phyloP scores from a whole-genome alignment of 2,113 vertebrate genomes.

The Casuarius casuarius region DNA sequence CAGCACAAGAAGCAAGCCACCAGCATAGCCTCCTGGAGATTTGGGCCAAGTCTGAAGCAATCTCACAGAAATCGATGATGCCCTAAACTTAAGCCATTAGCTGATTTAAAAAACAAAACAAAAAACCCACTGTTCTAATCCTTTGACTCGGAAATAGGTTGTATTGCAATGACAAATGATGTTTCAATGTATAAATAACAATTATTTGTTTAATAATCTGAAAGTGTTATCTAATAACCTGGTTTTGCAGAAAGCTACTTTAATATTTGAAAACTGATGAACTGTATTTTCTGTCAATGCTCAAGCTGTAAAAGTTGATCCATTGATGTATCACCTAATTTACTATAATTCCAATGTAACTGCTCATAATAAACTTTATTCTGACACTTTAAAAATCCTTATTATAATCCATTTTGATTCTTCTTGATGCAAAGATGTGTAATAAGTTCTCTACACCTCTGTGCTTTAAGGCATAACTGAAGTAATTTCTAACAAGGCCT shows the following conservation, averaged over 20 bases:
- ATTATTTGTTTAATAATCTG: not conserved
- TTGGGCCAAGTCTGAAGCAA: not conserved
- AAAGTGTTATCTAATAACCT: not conserved
- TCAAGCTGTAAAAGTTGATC: not conserved
- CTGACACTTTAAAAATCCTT: not conserved
- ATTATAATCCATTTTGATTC: not conserved
- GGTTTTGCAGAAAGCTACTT: not conserved
- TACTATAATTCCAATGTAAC: not conserved
- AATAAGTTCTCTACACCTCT: not conserved
- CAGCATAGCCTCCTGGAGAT: not conserved
- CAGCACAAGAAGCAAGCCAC: not conserved
- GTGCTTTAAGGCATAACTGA: not conserved
- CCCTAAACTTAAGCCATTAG: not conserved
- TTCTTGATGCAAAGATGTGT: not conserved
- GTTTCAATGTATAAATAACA: not conserved
- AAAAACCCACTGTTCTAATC: not conserved
- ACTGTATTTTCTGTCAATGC: not conserved
- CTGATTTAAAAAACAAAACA: not conserved
- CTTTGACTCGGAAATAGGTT: not conserved
- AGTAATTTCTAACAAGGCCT: not conserved
- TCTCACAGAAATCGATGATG: not conserved
- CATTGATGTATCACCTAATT: not conserved
- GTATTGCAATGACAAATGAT: not conserved
- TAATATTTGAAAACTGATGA: not conserved
- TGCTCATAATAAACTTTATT: not conserved